phyloP scores from a whole-genome alignment of 2,797 vertebrate species.

The Leptatherina wallacei region DNA sequence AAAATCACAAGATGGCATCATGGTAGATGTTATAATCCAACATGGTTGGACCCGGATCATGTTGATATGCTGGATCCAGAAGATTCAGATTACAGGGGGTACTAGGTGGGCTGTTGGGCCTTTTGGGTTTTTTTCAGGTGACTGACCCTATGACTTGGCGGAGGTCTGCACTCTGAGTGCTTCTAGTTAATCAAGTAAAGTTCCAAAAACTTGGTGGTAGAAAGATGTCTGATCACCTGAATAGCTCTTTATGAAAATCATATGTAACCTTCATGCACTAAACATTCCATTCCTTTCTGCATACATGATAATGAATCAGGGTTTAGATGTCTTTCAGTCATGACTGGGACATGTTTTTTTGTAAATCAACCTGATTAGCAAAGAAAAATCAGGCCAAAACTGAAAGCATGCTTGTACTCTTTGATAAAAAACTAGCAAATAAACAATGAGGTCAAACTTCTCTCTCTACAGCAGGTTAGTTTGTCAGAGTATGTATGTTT shows the following conservation, averaged over 20 bases:
- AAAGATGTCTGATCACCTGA: neutral
- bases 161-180: too few species aligned
- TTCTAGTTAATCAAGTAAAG: neutral
- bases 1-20: too few species aligned
- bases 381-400: neutral
- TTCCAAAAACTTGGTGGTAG: neutral
- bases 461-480: neutral
- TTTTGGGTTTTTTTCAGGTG: too few species aligned
- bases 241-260: neutral
- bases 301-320: neutral
- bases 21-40: too few species aligned
- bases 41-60: too few species aligned
- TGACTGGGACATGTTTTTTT: neutral
- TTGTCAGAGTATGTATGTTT: conserved; percentile 29
- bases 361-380: neutral
- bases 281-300: neutral
- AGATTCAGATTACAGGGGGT: too few species aligned
- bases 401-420: neutral
- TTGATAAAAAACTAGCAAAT: neutral
- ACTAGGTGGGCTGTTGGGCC: too few species aligned
- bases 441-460: conserved; percentile 2
- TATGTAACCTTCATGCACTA: neutral
- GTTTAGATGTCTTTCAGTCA: neutral
- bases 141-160: too few species aligned
- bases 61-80: too few species aligned